Evolutionary conservation across 2,888 invertebrate species (phyloP), one percentile per base, ranked within the genome.

Genomic region (Eupeodes latifasciatus): DNA sequence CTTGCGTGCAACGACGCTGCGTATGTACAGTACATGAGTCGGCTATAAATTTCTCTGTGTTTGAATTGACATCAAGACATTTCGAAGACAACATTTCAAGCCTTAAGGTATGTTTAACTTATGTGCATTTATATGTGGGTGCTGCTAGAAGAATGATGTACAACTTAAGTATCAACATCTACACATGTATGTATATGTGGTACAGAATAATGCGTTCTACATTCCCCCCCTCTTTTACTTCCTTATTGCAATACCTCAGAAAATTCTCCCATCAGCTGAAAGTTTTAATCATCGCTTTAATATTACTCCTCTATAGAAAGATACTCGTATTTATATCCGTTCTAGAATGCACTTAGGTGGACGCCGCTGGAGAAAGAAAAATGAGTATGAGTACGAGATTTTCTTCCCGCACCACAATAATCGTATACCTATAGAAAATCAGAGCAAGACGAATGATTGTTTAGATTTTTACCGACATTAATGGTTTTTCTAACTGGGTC

Each of bases 371-470:
- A 66, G 47, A 27, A 27, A 66, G 66, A 66, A 49, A 47, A 47
- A 66, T 66, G 66, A 59, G 34, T 49, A 19, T 57, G 9, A 40
- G 40, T 40, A 40, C 40, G 3, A 40, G 40, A 7, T 53, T 9
- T 49, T 83, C 61, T 74, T 69, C 62, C 69, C 69, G 75, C 36
- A 51, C 55, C 19, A 27, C 27, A 27, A 27, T 27, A 27, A 1
- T 27, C 55, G 19, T 55, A 11, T 1, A 7, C 5, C 40, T 4
- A 44, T 62, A 44, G 69, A 78, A 74, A 86, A 86, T 82, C 74
- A 75, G 85, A 86, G 85, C 85, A 86, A 86, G 66, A 86, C 85
- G 78, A 78, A 86, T 86, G 16, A 47, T 44, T 74, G 75, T 69
- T 78, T 82, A 11, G 85, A 69, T 75, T 74, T 82, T 74, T 82